Evolutionary conservation across 2,888 invertebrate species (phyloP), one percentile per base, ranked within the genome.

Genomic region (Microdon myrmicae): DNA sequence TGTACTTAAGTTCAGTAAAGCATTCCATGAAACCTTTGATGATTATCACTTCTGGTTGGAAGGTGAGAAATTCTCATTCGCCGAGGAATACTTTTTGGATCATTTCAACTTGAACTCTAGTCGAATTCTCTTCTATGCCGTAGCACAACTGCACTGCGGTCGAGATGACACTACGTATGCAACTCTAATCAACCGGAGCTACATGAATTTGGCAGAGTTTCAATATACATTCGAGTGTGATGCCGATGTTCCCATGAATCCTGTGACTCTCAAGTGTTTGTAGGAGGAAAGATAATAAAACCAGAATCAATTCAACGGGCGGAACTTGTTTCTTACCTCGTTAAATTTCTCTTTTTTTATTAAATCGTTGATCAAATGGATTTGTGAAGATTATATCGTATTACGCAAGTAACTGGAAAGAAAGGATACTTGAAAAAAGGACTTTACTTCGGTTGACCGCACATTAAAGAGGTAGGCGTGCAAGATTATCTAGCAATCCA

Each of bases 41-140:
- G 77, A 77, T 7, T 77, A 77, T 47, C 67, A 67, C 9, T 77
- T 78, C 19, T 77, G 77, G 78, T 38, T 77, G 48, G 70, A 75
- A 41, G 74, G 78, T 41, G 76, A 78, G 29, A 69, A 71, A 12
- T 77, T 77, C 25, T 68, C 72, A 2, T 76, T 77, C 35, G 76
- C 78, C 17, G 77, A 77, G 39, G 72, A 73, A 47, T 73, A 72
- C 41, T 71, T 77, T 2, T 59, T 77, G 35, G 69, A 76, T 12
- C 72, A 71, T 47, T 77, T 75, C 13, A 67, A 71, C 3, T 44
- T 78, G 44, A 68, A 74, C 20, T 68, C 75, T 3, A 68, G 61
- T 5, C 72, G 69, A 1, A 68, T 77, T 13, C 51, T 77, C 32
- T 77, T 77, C 48, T 77, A 77, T 68, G 75, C 78, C 0, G 75